Conservation (phyloP, 2,113 vertebrate genomes). For the Nicator chloris region DNA sequence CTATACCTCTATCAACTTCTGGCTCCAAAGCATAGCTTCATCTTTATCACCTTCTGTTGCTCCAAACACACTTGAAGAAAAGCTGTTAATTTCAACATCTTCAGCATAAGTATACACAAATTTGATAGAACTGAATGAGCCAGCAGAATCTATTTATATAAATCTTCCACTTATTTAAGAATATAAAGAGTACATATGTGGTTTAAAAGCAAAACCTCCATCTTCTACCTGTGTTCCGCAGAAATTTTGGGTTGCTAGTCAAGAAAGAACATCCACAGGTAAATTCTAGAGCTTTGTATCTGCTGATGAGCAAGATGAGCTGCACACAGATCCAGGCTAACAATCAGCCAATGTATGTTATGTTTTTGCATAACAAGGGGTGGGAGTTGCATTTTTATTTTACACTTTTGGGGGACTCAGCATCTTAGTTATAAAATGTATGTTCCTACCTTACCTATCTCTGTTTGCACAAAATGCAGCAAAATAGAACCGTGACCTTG, state of each 20-base stretch:
- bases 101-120: not conserved
- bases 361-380: not conserved
- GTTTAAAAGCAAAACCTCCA: not conserved
- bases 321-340: not conserved
- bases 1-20: not conserved
- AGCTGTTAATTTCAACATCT: not conserved
- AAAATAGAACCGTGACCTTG: constrained; percentile 27
- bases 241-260: not conserved
- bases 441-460: not conserved
- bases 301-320: fast-evolving
- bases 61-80: not conserved
- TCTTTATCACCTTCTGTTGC: not conserved
- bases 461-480: not conserved
- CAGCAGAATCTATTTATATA: not conserved
- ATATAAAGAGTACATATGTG: not conserved
- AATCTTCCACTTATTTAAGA: not conserved
- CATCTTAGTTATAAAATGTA: not conserved
- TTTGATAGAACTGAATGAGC: not conserved
- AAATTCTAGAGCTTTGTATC: not conserved
- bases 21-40: not conserved
- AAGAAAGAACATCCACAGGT: not conserved
- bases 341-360: not conserved
- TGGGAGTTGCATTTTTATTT: not conserved
- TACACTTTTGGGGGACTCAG: not conserved
- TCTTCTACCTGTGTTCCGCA: not conserved